phyloP scores from a whole-genome alignment of 2,113 vertebrate species.

The Chloropsis cyanopogon region DNA sequence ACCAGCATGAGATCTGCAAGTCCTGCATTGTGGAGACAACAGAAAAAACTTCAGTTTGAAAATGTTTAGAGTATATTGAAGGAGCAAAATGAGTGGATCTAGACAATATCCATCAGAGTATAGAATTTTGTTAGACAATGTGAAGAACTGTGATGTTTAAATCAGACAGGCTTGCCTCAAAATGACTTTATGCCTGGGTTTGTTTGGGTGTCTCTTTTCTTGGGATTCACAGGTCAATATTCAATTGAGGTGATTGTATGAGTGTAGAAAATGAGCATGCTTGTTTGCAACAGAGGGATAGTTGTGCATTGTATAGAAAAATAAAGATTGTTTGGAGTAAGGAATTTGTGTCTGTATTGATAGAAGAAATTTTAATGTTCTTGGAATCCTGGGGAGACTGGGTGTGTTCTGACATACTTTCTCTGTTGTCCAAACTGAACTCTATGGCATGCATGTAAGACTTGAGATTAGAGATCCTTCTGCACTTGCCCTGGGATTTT shows the following conservation, averaged over 20 bases:
- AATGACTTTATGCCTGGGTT: not conserved
- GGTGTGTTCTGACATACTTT: not conserved
- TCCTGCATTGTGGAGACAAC: not conserved
- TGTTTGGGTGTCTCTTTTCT: not conserved
- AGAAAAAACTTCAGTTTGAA: not conserved
- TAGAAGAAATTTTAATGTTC: not conserved
- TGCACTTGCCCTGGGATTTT: not conserved
- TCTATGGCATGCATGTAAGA: rapidly evolving
- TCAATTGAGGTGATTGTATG: not conserved
- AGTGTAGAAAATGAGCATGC: not conserved
- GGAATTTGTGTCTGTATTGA: not conserved
- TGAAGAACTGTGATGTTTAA: not conserved
- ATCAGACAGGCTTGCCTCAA: not conserved
- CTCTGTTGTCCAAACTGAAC: not conserved
- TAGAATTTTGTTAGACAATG: not conserved
- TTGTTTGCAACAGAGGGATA: not conserved
- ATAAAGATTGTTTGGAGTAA: not conserved
- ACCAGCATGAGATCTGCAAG: not conserved
- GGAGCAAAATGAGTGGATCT: not conserved
- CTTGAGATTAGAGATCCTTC: not conserved
- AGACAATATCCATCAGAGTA: not conserved
- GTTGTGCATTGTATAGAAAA: not conserved
- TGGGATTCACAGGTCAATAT: not conserved
- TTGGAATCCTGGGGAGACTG: not conserved
- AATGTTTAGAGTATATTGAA: not conserved